Evolutionary conservation across 2,888 invertebrate genomes (phyloP), one percentile per base, ranked within the genome.

Genomic region (Hoplodrina blanda): DNA sequence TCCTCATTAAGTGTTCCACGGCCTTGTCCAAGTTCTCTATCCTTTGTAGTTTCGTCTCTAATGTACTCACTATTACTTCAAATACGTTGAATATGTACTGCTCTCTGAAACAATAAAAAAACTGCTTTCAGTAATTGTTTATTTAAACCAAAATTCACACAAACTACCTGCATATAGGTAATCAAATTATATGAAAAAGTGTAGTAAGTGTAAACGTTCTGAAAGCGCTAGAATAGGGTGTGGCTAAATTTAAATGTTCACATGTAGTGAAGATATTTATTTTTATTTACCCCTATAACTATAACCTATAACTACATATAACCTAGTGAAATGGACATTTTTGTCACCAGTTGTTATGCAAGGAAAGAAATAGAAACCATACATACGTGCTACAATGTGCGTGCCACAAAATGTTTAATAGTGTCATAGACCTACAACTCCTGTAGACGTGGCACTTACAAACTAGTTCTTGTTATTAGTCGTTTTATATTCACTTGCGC

Each of bases 21-120:
- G 98, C 98, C 92, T 98, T 98, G 91, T 98, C 98, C 69, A 98
- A 93, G 91, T 98, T 98, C 89, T 98, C 98, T 89, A 98, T 98
- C 83, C 98, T 96, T 90, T 98, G 98, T 17, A 98, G 95, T 95
- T 98, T 98, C 7, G 98, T 98, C 92, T 98, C 98, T 85, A 98
- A 94, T 37, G 98, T 98, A 85, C 98, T 98, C 72, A 98, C 98
- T 83, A 99, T 98, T 66, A 98, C 98, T 93, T 98, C 98, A 94
- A 98, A 98, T 67, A 98, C 98, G 91, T 98, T 98, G 94, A 98
- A 97, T 78, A 98, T 97, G 92, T 98, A 98, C 92, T 98, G 98
- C 93, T 98, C 98, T 93, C 98, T 98, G 97, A 77, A 97, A 97
- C 91, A 95, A 94, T 92, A 83, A 82, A 83, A 82, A 68, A 63